These are phyloP conservation scores for Picus viridis DNA, from an alignment of 2,797 vertebrate genomes.

Conservation along the genomic window DNA sequence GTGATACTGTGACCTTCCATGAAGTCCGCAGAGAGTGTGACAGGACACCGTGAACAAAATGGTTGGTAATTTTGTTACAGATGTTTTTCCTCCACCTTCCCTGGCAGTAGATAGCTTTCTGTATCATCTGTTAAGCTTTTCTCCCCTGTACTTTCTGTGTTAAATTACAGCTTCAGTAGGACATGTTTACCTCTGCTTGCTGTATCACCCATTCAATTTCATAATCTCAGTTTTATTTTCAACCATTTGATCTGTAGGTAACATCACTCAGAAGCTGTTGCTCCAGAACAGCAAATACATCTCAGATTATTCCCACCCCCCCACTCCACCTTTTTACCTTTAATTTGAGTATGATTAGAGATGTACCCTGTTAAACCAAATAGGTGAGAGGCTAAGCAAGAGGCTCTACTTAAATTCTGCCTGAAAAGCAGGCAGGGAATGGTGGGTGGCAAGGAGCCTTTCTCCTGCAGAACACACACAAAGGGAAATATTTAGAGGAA, in stretches of 20 bases:
- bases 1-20: background rate
- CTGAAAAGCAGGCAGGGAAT: accelerated
- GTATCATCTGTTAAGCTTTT: background rate
- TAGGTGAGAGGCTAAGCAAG: background rate
- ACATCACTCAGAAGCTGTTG: background rate
- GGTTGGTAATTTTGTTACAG: background rate
- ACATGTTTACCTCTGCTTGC: background rate
- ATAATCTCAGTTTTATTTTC: background rate
- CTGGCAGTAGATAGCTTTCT: background rate
- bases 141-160: background rate
- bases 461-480: background rate
- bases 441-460: background rate
- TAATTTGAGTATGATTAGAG: background rate
- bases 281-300: background rate
- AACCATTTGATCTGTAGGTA: background rate
- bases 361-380: background rate
- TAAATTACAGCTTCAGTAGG: background rate
- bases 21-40: background rate
- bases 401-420: background rate
- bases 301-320: background rate
- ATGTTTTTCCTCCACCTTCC: background rate
- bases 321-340: accelerated
- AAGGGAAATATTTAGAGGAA: background rate
- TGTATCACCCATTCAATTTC: background rate
- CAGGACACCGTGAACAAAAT: background rate